phyloP scores from a whole-genome alignment of 92 coral and sea anemone species.

The Actinostola sp. region DNA sequence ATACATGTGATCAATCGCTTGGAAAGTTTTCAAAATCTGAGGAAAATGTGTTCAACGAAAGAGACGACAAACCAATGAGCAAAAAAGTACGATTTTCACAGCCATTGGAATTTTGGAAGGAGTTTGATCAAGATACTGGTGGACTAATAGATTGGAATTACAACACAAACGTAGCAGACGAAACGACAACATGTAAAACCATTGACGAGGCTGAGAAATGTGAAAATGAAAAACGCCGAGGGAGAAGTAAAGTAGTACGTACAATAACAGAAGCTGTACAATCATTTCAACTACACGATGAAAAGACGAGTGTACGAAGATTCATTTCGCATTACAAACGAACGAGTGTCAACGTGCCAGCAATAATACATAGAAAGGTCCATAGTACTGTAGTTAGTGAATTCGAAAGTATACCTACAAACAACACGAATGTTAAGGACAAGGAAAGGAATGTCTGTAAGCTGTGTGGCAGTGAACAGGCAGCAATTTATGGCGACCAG shows the following conservation, averaged over 20 bases:
- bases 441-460: not conserved
- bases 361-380: not conserved
- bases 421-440: not conserved
- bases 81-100: conserved; percentile 71
- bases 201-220: conserved; percentile 2
- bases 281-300: conserved; percentile 46
- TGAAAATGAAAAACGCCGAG: conserved; percentile 19
- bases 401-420: not conserved
- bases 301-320: conserved; percentile 37
- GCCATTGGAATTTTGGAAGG: conserved; percentile 72
- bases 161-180: not conserved
- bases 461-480: not conserved
- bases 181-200: no score
- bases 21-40: not conserved
- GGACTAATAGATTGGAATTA: conserved; percentile 17
- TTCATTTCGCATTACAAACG: conserved; percentile 46
- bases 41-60: not conserved
- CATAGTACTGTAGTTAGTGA: not conserved
- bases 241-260: conserved; percentile 14
- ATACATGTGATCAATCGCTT: not conserved
- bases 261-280: conserved; percentile 53
- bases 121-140: conserved; percentile 67
- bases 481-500: no score
- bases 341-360: conserved; percentile 12
- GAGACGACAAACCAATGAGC: not conserved